These are phyloP conservation scores for Agelaius phoeniceus DNA, from an alignment of 2,113 vertebrate species.

Conservation along the genomic window DNA sequence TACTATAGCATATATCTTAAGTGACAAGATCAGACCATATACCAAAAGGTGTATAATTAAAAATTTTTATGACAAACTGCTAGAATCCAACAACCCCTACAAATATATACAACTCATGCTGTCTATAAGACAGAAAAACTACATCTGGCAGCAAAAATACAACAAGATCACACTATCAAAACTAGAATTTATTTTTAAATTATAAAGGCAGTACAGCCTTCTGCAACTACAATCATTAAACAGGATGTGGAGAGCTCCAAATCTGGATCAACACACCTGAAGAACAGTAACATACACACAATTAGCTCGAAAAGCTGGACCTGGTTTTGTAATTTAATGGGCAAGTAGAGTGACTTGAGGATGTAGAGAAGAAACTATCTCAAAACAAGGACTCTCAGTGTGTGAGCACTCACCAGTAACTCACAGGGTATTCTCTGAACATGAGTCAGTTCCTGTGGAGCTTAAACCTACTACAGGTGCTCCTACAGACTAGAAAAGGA, in stretches of 20 bases:
- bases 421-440: not conserved
- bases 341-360: not conserved
- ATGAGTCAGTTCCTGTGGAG: not conserved
- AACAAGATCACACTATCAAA: not conserved
- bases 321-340: not conserved
- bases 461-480: not conserved
- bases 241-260: not conserved
- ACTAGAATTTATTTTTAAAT: not conserved
- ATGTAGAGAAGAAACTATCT: not conserved
- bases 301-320: not conserved
- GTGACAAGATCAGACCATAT: fast-evolving
- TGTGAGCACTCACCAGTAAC: not conserved
- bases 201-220: not conserved
- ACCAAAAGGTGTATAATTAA: not conserved
- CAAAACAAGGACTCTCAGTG: not conserved
- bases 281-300: not conserved
- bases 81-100: not conserved
- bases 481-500: not conserved
- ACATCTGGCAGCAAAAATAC: not conserved
- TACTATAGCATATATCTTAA: not conserved
- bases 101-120: not conserved
- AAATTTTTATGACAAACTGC: not conserved
- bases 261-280: not conserved
- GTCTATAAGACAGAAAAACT: not conserved
- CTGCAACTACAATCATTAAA: not conserved